Evolutionary conservation across 2,797 vertebrate species (phyloP).

Genomic region (Anguilla anguilla): DNA sequence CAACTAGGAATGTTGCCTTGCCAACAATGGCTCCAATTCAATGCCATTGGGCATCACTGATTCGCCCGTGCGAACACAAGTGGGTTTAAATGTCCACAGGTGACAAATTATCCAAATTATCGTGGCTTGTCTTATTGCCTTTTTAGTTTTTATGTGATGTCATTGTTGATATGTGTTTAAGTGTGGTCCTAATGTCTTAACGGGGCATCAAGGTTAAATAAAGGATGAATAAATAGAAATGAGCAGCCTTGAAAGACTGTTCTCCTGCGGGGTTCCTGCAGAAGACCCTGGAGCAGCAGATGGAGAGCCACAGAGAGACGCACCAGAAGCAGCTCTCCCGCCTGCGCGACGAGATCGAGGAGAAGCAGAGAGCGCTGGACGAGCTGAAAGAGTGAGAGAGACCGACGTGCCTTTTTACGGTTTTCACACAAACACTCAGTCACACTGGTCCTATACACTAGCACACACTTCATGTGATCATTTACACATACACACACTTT

Average conservation of each 20-base stretch:
- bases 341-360: slow-evolving; percentile 85
- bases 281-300: slow-evolving; percentile 84
- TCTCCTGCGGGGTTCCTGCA: slow-evolving; percentile 46
- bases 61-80: neutral
- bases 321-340: slow-evolving; percentile 88
- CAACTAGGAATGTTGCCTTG: neutral
- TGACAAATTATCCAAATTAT: neutral
- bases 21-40: neutral
- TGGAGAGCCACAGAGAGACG: slow-evolving; percentile 85
- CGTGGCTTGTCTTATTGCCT: too few relatives aligned
- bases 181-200: too few relatives aligned
- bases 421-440: neutral
- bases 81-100: neutral
- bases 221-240: too few relatives aligned
- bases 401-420: neutral
- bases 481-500: neutral
- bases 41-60: neutral
- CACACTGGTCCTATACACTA: neutral
- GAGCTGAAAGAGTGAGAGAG: slow-evolving; percentile 84
- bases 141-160: neutral
- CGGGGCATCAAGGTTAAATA: too few relatives aligned
- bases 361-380: slow-evolving; percentile 89
- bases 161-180: too few relatives aligned
- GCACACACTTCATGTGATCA: neutral
- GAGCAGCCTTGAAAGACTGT: neutral